Base-by-base conservation (phyloP, 1,140 invertebrate species). In the Drosophila micromelanica region DNA sequence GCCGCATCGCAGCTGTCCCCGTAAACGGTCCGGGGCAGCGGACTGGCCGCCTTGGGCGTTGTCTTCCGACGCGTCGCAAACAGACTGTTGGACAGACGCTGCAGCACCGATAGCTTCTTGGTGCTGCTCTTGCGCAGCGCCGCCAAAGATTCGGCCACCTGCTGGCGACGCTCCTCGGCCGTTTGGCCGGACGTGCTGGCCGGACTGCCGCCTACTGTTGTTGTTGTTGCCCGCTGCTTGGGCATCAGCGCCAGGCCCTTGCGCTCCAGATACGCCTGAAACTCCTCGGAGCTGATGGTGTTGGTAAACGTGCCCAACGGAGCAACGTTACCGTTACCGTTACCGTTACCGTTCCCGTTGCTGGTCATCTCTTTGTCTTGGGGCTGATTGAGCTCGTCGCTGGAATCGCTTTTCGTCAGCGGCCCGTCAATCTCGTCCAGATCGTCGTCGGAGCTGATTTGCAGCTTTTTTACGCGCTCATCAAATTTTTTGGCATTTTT, bases 401-500 rank as follows among this genome's bases (percentile, higher is more conserved):
- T 90, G 27, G 91, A 92, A 32, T 92, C 90, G 38, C 84, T 91
- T 38, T 90, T 91, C 2, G 89, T 91, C 49, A 91, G 45, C 2
- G 85, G 79, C 6, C 90, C 90, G 52, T 90, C 90, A 9, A 92
- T 90, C 4, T 92, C 91, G 17, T 92, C 91, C 2, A 92, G 51
- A 61, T 92, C 91, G 61, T 92, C 91, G 46, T 92, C 91, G 5
- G 87, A 92, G 23, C 78, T 81, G n/a, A 92, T 91, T 17, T 91
- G 78, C 7, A 92, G 49, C 40, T 90, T 91, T 55, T 92, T 92
- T 0, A 92, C 89, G 11, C 91, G 62, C 20, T 90, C 91, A 56
- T 92, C 91, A 17, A 92, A 92, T 43, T 90, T 91, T 59, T 91
- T 91, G 7, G 91, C 91, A 61, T 92, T 92, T 35, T 86, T 87